A percentile compares a stretch with the other conserved stretches of the same genome.
Evolutionary conservation across 2,888 invertebrate genomes (phyloP).

Genomic region (Aleiodes alternator): DNA sequence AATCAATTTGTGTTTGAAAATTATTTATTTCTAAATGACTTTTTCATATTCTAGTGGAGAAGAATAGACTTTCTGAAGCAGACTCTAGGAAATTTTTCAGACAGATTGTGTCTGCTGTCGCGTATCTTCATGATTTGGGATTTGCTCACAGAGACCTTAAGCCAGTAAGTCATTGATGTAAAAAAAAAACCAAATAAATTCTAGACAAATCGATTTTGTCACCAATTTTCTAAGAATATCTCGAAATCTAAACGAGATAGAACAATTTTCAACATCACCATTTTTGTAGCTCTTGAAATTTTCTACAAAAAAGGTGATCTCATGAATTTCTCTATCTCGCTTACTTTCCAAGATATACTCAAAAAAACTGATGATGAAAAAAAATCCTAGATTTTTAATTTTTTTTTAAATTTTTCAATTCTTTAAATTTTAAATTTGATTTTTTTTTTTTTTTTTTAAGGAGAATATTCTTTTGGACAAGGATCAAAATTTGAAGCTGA

Average conservation of each 20-base stretch:
- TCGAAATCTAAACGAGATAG: not conserved
- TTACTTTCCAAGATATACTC: conserved; percentile 4
- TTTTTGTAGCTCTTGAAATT: conserved; percentile 11
- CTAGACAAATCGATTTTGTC: too few species aligned
- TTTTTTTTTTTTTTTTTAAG: conserved; percentile 72
- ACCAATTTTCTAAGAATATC: too few species aligned
- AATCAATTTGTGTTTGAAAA: too few species aligned
- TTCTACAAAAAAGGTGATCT: not conserved
- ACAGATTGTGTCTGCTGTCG: conserved; percentile 87
- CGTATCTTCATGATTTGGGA: conserved; percentile 85
- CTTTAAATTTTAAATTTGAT: too few species aligned
- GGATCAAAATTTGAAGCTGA: conserved; percentile 85
- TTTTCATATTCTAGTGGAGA: conserved; percentile 78
- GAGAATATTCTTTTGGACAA: conserved; percentile 87
- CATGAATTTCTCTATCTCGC: not conserved
- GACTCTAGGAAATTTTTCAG: conserved; percentile 87
- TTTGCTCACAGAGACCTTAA: conserved; percentile 89
- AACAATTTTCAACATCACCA: too few species aligned
- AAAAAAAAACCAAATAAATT: too few species aligned
- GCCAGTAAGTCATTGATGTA: conserved; percentile 79
- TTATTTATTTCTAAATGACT: too few species aligned
- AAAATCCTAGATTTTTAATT: too few species aligned
- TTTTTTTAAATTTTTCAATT: too few species aligned
- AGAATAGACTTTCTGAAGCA: conserved; percentile 82
- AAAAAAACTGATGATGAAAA: not conserved